Conservation (phyloP, 2,113 vertebrate species). For the Dasyprocta punctata region DNA sequence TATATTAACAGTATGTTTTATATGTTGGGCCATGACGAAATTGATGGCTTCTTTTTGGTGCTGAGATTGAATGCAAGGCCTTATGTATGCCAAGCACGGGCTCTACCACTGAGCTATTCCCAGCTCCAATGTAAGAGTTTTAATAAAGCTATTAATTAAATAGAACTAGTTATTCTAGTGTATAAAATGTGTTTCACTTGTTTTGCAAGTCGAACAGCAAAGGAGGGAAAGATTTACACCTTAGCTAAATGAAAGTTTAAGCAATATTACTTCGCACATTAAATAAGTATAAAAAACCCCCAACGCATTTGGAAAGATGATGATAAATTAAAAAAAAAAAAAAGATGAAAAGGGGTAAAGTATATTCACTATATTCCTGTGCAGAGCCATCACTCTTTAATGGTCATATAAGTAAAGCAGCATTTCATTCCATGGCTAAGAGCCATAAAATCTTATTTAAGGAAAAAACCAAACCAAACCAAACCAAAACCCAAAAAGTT, state of each 20-base stretch:
- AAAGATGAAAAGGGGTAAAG: neutral
- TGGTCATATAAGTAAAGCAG: conserved; percentile 33
- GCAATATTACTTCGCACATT: conserved; percentile 3
- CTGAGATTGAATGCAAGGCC: neutral
- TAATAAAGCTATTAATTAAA: conserved; percentile 50
- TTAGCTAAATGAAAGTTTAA: conserved; percentile 17
- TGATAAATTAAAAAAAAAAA: neutral
- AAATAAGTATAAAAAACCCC: neutral
- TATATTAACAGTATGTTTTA: neutral
- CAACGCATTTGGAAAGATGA: neutral
- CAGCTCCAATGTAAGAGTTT: neutral
- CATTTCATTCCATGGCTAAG: neutral
- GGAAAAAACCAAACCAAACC: too few species aligned
- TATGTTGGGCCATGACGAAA: neutral
- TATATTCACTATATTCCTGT: neutral
- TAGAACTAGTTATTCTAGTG: neutral
- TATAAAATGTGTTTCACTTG: conserved; percentile 30
- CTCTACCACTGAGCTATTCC: neutral
- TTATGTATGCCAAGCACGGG: neutral
- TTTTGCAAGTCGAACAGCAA: conserved; percentile 45
- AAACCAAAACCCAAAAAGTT: neutral
- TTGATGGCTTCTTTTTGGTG: neutral
- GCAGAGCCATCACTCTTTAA: neutral
- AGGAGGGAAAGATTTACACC: neutral
- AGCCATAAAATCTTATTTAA: neutral